These are phyloP conservation scores for Dermolepida albohirtum DNA, from an alignment of 2,888 invertebrate genomes.

Conservation along the genomic window DNA sequence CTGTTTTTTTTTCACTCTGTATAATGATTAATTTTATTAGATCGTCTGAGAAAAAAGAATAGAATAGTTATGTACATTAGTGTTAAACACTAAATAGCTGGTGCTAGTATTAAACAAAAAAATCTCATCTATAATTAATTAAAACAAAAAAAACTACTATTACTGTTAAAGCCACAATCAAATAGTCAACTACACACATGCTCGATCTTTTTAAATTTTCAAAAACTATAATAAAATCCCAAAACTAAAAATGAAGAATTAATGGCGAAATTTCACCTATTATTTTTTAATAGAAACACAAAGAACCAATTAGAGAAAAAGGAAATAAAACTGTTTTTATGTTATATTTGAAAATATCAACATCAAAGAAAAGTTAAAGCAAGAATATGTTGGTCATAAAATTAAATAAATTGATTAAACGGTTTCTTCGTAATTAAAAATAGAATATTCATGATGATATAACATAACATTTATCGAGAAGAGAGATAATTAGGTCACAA, in stretches of 20 bases:
- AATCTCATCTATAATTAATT: constrained; percentile 30
- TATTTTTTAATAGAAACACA: background rate
- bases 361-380: too few relatives aligned
- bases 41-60: constrained; percentile 10
- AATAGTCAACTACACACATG: constrained; percentile 27
- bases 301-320: background rate
- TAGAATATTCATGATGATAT: background rate
- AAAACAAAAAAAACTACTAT: constrained; percentile 32
- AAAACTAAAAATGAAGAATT: constrained; percentile 2
- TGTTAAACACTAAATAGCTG: constrained; percentile 37
- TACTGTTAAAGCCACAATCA: constrained; percentile 26
- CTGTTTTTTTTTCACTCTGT: constrained; percentile 12
- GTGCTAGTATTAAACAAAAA: constrained; percentile 38
- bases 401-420: background rate
- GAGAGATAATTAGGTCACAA: constrained; percentile 28
- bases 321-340: too few relatives aligned
- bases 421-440: background rate
- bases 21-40: constrained; percentile 17
- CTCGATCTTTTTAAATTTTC: background rate
- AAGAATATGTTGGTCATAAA: background rate
- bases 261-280: background rate
- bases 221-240: constrained; percentile 12
- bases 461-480: constrained; percentile 23
- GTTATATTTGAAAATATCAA: too few relatives aligned
- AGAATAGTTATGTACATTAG: constrained; percentile 41